Base-by-base conservation (phyloP, 2,113 vertebrate species). In the Antigone vipio region DNA sequence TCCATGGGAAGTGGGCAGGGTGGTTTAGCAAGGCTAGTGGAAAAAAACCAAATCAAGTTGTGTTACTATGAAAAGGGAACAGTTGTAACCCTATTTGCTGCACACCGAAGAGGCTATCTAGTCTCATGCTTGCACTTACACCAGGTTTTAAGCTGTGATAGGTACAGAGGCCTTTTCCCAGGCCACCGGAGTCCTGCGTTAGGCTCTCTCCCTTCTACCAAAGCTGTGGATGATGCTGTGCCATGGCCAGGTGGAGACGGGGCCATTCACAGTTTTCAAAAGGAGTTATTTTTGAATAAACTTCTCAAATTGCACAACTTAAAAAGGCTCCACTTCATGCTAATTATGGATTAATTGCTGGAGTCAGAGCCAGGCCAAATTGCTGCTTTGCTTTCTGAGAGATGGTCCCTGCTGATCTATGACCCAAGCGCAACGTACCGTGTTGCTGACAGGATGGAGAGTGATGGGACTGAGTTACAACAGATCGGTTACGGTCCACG, bases 81-180 rank as follows among this genome's bases (percentile, higher is more conserved):
- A 42, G 40, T 42, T 58, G 45, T 45, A 80, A 29, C 32, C 56
- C 10, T 27, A 5, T 35, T 79, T 32, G 17, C 56, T 21, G 38
- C 75, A 45, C 47, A 17, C 35, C 0, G 0, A 68, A 40, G 49
- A 58, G 12, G 32, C 35, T 73, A 1, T 23, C 59, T 82, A 26
- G 30, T 52, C 58, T 45, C 34, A 15, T 40, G 30, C 42, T 62
- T 75, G 58, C 44, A 16, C 34, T 35, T 30, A 12, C 16, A 15
- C 38, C 22, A 29, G 3, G 24, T 45, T 52, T 76, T 45, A 76
- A 83, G 80, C 56, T 74, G 42, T 44, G 20, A 32, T 9, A 34
- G 6, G 12, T 24, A 64, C 47, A 42, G 49, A 47, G n/a, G 16
- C 17, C 32, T 81, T 9, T 67, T 26, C 24, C 34, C 15, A 32